These are phyloP conservation scores for Hestina assimilis DNA, from an alignment of 1,140 invertebrate species.

Conservation along the genomic window DNA sequence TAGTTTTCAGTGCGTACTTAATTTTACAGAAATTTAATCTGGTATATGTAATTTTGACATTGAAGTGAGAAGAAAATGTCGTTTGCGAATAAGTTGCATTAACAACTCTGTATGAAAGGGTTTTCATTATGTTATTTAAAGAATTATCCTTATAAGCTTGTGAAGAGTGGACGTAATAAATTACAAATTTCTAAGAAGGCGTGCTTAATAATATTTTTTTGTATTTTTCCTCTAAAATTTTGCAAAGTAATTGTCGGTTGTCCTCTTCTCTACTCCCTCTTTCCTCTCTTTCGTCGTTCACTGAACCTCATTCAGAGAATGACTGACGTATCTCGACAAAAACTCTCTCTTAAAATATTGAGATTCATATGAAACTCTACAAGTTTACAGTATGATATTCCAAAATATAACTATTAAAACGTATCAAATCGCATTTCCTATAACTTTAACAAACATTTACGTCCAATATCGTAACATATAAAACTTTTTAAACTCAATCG, in stretches of 20 bases:
- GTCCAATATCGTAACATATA: conserved; percentile 7
- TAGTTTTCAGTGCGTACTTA: too few relatives aligned
- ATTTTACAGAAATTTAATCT: background rate
- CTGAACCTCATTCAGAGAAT: too few relatives aligned
- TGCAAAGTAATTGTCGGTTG: conserved; percentile 25
- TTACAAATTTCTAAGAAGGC: conserved; percentile 25
- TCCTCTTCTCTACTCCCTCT: background rate
- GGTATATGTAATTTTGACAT: background rate
- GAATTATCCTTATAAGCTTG: conserved; percentile 26
- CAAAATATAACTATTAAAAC: background rate
- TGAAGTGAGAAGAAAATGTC: background rate
- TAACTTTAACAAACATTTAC: conserved; percentile 3
- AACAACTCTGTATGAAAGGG: conserved; percentile 8
- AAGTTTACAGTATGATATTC: too few relatives aligned
- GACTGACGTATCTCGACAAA: too few relatives aligned
- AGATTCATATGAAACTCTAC: too few relatives aligned
- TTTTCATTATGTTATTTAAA: conserved; percentile 17
- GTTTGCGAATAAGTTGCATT: conserved; percentile 15
- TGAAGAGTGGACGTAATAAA: conserved; percentile 26
- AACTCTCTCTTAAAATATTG: too few relatives aligned
- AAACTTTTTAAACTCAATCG: conserved; percentile 29
- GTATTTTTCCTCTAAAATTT: conserved; percentile 30
- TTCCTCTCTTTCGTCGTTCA: too few relatives aligned
- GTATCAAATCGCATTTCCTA: background rate
- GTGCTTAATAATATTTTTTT: conserved; percentile 24